These are phyloP conservation scores for Epistrophe eligans DNA, from an alignment of 2,888 invertebrate species.

Conservation along the genomic window DNA sequence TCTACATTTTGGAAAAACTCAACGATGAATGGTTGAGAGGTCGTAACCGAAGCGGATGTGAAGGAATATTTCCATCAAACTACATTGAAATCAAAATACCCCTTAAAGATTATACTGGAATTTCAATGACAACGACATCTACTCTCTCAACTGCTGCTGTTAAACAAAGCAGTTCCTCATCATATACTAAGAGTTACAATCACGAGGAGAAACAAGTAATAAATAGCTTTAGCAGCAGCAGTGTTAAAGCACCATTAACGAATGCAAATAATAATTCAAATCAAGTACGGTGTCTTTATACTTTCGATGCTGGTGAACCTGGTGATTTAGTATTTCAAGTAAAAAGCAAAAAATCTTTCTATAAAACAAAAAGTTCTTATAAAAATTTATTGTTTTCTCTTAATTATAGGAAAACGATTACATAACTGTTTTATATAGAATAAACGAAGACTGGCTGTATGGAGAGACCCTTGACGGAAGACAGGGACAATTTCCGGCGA, in stretches of 20 bases:
- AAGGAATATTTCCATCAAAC: constrained; percentile 93
- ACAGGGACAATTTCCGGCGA: constrained; percentile 91
- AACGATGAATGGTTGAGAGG: constrained; percentile 93
- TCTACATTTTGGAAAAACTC: constrained; percentile 88
- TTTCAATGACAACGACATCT: constrained; percentile 40
- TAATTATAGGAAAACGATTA: constrained; percentile 85
- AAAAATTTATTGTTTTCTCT: constrained; percentile 9
- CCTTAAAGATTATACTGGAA: constrained; percentile 83
- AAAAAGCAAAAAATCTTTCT: constrained; percentile 72
- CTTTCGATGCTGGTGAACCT: constrained; percentile 87
- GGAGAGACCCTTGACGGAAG: constrained; percentile 87
- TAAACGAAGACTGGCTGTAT: constrained; percentile 91
- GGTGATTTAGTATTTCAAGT: constrained; percentile 86
- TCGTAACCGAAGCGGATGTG: constrained; percentile 86
- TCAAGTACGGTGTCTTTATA: constrained; percentile 88
- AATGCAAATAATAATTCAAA: constrained; percentile 51
- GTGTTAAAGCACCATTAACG: constrained; percentile 52
- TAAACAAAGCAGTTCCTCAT: constrained; percentile 42
- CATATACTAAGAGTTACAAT: constrained; percentile 45
- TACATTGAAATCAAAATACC: constrained; percentile 92
- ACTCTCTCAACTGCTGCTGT: constrained; percentile 48
- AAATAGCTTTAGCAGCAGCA: constrained; percentile 23
- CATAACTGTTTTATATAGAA: constrained; percentile 87
- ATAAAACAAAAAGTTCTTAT: neutral
- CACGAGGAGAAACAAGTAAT: constrained; percentile 36